Conservation (phyloP, 1,140 invertebrate genomes). For the Subanguina moxae region DNA sequence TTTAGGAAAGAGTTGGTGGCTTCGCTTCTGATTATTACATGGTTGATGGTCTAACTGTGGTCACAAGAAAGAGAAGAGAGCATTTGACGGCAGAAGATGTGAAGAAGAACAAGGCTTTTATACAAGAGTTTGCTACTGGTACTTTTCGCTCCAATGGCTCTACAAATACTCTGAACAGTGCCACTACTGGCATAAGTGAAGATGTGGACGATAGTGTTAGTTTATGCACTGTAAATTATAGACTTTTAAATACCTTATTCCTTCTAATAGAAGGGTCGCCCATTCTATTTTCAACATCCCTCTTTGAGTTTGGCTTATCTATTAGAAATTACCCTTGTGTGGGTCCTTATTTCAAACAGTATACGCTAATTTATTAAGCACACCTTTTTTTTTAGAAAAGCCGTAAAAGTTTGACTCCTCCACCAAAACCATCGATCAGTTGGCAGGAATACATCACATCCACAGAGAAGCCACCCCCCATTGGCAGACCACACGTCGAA, state of each 20-base stretch:
- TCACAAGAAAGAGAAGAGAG: slow-evolving; percentile 66
- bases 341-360: no score
- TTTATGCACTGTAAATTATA: slow-evolving; percentile 58
- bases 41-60: slow-evolving; percentile 16
- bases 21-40: slow-evolving; percentile 20
- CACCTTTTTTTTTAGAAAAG: neutral
- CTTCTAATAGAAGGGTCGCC: no score
- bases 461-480: neutral
- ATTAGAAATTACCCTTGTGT: no score
- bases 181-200: slow-evolving; percentile 63
- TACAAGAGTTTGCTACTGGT: slow-evolving; percentile 79
- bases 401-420: slow-evolving; percentile 20
- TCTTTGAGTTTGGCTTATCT: no score
- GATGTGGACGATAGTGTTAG: slow-evolving; percentile 63
- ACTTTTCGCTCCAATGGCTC: neutral
- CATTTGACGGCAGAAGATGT: slow-evolving; percentile 89
- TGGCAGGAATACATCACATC: slow-evolving; percentile 24
- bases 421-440: neutral
- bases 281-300: no score
- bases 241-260: slow-evolving; percentile 9
- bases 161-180: neutral
- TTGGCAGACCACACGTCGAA: slow-evolving; percentile 14
- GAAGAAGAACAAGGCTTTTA: slow-evolving; percentile 88
- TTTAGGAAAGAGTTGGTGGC: slow-evolving; percentile 6
- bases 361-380: no score